Percentiles rank a stretch among this genome's conserved stretches.
Conservation (phyloP, 2,113 vertebrate genomes). For the Anoplopoma fimbria region DNA sequence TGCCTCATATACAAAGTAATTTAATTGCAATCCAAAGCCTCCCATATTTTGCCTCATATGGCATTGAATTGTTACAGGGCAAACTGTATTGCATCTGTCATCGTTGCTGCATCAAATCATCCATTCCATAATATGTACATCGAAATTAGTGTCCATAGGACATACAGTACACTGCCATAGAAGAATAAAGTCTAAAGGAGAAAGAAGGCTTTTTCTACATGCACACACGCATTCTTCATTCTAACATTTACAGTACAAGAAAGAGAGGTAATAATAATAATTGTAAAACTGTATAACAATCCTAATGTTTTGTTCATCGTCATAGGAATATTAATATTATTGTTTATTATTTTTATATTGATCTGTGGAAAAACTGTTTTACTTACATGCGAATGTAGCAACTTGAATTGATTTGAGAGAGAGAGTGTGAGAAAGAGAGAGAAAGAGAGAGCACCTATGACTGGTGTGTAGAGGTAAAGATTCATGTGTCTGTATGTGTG, state of each 20-base stretch:
- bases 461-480: background rate
- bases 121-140: background rate
- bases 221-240: too few relatives aligned
- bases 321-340: too few relatives aligned
- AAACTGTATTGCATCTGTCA: background rate
- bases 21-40: background rate
- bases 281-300: too few relatives aligned
- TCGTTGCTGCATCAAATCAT: background rate
- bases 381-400: too few relatives aligned
- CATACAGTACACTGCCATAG: background rate
- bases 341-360: too few relatives aligned
- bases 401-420: background rate
- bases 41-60: background rate
- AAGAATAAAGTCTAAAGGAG: background rate
- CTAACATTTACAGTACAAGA: too few relatives aligned
- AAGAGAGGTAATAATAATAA: too few relatives aligned
- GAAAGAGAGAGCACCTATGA: background rate
- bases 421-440: background rate
- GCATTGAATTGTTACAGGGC: background rate
- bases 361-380: too few relatives aligned
- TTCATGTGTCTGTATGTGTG: background rate
- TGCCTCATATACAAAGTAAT: background rate
- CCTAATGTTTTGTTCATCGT: too few relatives aligned
- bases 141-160: conserved; percentile 1
- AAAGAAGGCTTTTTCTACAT: too few relatives aligned